Percentiles rank a stretch among this genome's conserved stretches.
phyloP scores from a whole-genome alignment of 2,797 vertebrate species.

The Steatocranus sp. region DNA sequence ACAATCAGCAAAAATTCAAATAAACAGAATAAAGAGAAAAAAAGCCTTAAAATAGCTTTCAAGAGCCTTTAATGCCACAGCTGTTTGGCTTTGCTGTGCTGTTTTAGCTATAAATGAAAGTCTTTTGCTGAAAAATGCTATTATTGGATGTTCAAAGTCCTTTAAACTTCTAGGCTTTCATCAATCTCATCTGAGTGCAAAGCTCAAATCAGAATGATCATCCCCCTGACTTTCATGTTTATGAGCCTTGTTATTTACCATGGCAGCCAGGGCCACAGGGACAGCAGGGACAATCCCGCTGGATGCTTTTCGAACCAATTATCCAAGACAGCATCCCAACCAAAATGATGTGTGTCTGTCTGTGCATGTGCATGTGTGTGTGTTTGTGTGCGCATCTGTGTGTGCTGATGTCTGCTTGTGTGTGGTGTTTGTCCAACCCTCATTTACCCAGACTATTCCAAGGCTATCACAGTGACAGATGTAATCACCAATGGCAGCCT shows the following conservation, averaged over 20 bases:
- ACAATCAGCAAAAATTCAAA: background rate
- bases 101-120: background rate
- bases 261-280: constrained; percentile 52
- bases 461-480: constrained; percentile 30
- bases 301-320: constrained; percentile 58
- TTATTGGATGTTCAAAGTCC: constrained; percentile 21
- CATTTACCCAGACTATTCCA: constrained; percentile 38
- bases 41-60: background rate
- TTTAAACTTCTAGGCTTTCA: constrained; percentile 21
- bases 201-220: constrained; percentile 55
- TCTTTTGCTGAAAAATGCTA: constrained; percentile 22
- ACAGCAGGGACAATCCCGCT: constrained; percentile 34
- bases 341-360: constrained; percentile 3
- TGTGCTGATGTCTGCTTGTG: background rate
- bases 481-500: constrained; percentile 55
- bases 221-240: constrained; percentile 58
- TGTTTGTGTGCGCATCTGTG: background rate
- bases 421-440: constrained; percentile 11
- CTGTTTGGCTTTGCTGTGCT: background rate
- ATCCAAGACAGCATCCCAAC: constrained; percentile 41
- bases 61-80: background rate
- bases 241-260: constrained; percentile 56
- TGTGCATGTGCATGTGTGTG: background rate
- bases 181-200: constrained; percentile 44
- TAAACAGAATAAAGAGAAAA: background rate